Percentiles rank a stretch among this genome's conserved stretches.
These are phyloP conservation scores for Stomorhina lunata DNA, from an alignment of 2,888 invertebrate genomes.

Conservation along the genomic window DNA sequence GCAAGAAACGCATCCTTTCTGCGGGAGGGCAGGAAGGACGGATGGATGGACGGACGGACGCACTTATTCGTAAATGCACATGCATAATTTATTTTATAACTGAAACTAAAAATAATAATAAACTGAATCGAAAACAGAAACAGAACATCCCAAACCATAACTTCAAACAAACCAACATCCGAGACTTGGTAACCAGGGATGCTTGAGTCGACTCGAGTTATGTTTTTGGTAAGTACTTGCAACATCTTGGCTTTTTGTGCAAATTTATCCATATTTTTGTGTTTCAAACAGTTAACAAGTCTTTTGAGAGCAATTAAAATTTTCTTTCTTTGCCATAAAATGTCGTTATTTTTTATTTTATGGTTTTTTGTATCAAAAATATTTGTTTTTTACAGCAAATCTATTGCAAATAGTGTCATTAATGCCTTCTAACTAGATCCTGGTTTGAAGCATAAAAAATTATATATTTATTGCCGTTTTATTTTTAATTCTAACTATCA, in stretches of 20 bases:
- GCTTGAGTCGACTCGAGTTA: too few species aligned
- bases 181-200: not conserved
- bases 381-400: constrained; percentile 27
- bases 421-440: constrained; percentile 40
- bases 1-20: too few species aligned
- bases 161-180: not conserved
- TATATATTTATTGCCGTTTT: constrained; percentile 46
- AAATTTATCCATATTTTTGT: constrained; percentile 24
- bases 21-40: too few species aligned
- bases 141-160: constrained; percentile 16
- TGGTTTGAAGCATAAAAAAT: constrained; percentile 35
- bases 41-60: too few species aligned
- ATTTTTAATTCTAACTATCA: constrained; percentile 39
- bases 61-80: constrained; percentile 58
- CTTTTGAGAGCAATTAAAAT: constrained; percentile 66
- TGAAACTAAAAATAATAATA: constrained; percentile 34
- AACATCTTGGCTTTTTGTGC: not conserved
- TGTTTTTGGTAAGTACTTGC: constrained; percentile 3
- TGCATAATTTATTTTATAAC: constrained; percentile 66
- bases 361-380: not conserved
- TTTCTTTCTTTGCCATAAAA: constrained; percentile 53
- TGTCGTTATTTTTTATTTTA: constrained; percentile 20
- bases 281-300: constrained; percentile 57
- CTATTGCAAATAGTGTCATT: constrained; percentile 16
- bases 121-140: constrained; percentile 47